phyloP scores from a whole-genome alignment of 2,797 vertebrate genomes.

The Esox lucius region DNA sequence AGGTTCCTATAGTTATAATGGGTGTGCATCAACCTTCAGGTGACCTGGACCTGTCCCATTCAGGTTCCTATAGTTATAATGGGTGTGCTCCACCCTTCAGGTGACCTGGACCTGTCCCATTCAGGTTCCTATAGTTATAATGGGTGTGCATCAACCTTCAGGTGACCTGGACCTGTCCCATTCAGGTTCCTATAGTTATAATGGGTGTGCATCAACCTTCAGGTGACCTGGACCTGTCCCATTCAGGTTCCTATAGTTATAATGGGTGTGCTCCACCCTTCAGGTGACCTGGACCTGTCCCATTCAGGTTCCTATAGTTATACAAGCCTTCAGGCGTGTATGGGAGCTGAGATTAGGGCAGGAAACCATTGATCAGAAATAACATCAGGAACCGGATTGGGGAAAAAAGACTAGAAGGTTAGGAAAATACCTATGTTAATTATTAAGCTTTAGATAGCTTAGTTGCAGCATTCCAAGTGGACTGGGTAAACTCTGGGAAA shows the following conservation, averaged over 20 bases:
- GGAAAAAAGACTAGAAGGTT: conserved; percentile 44
- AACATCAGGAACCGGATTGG: conserved; percentile 17
- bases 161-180: no score
- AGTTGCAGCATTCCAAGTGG: neutral
- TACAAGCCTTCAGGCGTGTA: conserved; percentile 34
- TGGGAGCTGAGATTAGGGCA: conserved; percentile 53
- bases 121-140: no score
- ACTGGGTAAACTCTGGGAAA: conserved; percentile 1
- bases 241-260: no score
- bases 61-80: conserved; percentile 61
- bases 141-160: no score
- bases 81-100: conserved; percentile 55
- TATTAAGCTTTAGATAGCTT: neutral
- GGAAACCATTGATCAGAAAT: conserved; percentile 12
- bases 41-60: conserved; percentile 36
- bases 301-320: no score
- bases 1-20: conserved; percentile 62
- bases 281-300: no score
- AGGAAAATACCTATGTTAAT: conserved; percentile 31
- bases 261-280: no score
- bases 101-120: conserved; percentile 31
- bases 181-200: no score
- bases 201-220: no score
- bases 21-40: conserved; percentile 52
- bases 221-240: no score